Base-by-base conservation (phyloP, 2,113 vertebrate species). In the Melanocharis versteri region DNA sequence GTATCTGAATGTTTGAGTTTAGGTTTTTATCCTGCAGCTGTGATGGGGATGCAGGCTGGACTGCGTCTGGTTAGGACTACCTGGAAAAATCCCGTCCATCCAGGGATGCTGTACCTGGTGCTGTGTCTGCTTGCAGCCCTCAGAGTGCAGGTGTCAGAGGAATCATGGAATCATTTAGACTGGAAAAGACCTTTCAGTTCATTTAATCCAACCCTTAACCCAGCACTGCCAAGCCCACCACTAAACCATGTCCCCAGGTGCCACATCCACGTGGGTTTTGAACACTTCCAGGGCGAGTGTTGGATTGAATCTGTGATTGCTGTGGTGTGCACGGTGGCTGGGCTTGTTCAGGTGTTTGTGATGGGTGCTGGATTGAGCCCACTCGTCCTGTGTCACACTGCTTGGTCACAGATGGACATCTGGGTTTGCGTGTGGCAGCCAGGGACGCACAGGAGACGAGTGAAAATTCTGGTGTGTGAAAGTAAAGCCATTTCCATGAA, bases 391-490 rank as follows among this genome's bases (percentile, higher is more conserved):
- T 13, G 39, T n/a, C 31, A n/a, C 20, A 4, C 18, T 51, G 9
- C 7, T 22, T 50, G 42, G n/a, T 40, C 24, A 33, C 17, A 31
- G 60, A 7, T 2, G 17, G 53, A 47, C 18, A 24, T 4, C 5
- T 16, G 64, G 23, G 26, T 79, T 58, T 40, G 57, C 1, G 0
- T 5, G 51, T 37, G 66, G 35, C 51, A 21, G n/a, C 9, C 0
- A 8, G 39, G 48, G 66, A 64, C 57, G 70, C 16, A 4, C 13
- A 15, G n/a, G 28, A 37, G 24, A 31, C 0, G 0, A 44, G 28
- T 9, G 42, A 48, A 37, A 70, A 33, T 27, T n/a, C 12, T 30
- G 23, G 3, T 4, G 7, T 40, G 42, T 50, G 39, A 33, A 57
- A 50, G 48, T 35, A 65, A 92, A 88, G 28, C 22, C 23, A 15